phyloP scores from a whole-genome alignment of 2,888 invertebrate genomes.

The Anaspis maculata region DNA sequence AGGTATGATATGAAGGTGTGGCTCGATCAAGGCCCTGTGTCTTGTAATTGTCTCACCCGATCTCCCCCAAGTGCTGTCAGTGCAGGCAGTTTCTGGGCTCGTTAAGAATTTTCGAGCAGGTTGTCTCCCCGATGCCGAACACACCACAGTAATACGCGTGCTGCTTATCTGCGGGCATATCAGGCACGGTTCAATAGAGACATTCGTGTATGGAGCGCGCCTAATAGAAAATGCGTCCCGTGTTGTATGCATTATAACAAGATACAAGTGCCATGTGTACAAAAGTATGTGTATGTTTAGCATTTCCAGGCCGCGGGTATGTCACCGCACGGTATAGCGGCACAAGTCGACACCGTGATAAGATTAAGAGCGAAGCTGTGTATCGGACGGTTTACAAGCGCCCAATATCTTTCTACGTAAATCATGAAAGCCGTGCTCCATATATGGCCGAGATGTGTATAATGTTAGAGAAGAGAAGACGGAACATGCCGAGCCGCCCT shows the following conservation, averaged over 20 bases:
- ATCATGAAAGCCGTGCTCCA: constrained; percentile 36
- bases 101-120: no score
- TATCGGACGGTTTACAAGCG: constrained; percentile 37
- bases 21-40: no score
- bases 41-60: no score
- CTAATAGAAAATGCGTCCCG: constrained; percentile 17
- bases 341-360: constrained; percentile 31
- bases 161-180: neutral
- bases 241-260: constrained; percentile 24
- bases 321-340: constrained; percentile 24
- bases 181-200: constrained; percentile 16
- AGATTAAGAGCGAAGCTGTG: constrained; percentile 38
- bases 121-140: no score
- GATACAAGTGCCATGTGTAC: constrained; percentile 22
- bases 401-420: constrained; percentile 40
- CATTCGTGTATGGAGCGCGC: no score
- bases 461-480: no score
- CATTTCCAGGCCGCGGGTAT: constrained; percentile 17
- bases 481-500: constrained; percentile 25
- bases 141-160: no score
- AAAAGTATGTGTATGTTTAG: constrained; percentile 14
- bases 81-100: no score
- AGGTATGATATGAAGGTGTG: no score
- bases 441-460: constrained; percentile 35
- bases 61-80: no score